phyloP scores from a whole-genome alignment of 1,140 invertebrate genomes.

The Bradynema listronoti region DNA sequence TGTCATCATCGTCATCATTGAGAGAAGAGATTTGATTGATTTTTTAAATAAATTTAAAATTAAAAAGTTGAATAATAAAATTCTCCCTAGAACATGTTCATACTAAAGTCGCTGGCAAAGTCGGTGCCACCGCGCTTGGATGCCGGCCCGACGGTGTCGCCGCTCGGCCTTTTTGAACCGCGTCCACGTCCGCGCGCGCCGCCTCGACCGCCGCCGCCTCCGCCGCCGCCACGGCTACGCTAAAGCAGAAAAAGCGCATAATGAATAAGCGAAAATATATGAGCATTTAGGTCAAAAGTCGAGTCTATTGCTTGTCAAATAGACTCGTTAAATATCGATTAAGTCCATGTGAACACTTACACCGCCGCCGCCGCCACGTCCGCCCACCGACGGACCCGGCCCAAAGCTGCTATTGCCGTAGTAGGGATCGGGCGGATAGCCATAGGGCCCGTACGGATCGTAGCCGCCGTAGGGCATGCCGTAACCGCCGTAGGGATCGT shows the following conservation, averaged over 20 bases:
- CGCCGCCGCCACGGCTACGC: conserved; percentile 9
- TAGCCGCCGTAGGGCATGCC: not conserved
- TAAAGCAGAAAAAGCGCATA: conserved; percentile 8
- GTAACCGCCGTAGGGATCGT: conserved; percentile 24
- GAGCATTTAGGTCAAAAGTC: conserved; percentile 4
- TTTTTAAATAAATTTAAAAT: too few relatives aligned
- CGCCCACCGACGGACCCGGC: conserved; percentile 8
- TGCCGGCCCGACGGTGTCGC: conserved; percentile 42
- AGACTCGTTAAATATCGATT: conserved; percentile 3
- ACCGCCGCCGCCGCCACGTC: conserved; percentile 9
- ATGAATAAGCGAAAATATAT: conserved; percentile 9
- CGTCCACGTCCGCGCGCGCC: conserved; percentile 18
- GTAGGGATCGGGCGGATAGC: conserved; percentile 17
- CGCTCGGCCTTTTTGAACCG: conserved; percentile 30
- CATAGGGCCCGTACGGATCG: conserved; percentile 11
- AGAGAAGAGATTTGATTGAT: too few relatives aligned
- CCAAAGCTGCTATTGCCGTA: conserved; percentile 4
- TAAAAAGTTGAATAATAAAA: too few relatives aligned
- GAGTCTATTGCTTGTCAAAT: not conserved
- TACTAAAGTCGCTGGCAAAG: conserved; percentile 24
- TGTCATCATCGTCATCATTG: too few relatives aligned
- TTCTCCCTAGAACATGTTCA: conserved; percentile 39
- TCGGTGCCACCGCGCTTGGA: conserved; percentile 47
- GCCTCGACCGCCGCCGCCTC: conserved; percentile 23
- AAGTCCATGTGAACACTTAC: conserved; percentile 5